These are phyloP conservation scores for Tenebrio molitor DNA, from an alignment of 1,140 invertebrate genomes.

Conservation along the genomic window DNA sequence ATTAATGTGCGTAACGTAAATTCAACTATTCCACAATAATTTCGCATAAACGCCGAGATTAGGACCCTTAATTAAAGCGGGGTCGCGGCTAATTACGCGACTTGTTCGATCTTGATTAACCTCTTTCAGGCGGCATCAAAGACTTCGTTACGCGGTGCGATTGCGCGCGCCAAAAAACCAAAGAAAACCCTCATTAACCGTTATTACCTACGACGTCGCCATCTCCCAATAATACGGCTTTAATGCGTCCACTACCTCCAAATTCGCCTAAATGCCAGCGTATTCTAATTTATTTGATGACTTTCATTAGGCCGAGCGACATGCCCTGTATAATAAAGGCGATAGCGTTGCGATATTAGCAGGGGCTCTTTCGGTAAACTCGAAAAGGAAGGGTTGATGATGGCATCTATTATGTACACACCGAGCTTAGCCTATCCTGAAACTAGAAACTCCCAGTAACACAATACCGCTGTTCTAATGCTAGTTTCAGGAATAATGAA, in stretches of 20 bases:
- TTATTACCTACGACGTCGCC: slow-evolving; percentile 28
- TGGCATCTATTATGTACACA: slow-evolving; percentile 47
- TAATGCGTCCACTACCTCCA: slow-evolving; percentile 3
- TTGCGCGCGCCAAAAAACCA: slow-evolving; percentile 22
- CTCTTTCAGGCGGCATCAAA: slow-evolving; percentile 36
- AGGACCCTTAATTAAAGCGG: slow-evolving; percentile 61
- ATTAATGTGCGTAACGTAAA: slow-evolving; percentile 67
- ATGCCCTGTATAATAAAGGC: slow-evolving; percentile 24
- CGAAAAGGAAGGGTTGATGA: slow-evolving; percentile 39
- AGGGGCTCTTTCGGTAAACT: slow-evolving; percentile 31
- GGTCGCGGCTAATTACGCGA: slow-evolving; percentile 58
- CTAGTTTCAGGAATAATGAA: slow-evolving; percentile 38
- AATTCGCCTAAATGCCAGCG: slow-evolving; percentile 13
- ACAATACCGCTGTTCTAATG: slow-evolving; percentile 41
- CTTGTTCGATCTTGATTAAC: slow-evolving; percentile 58
- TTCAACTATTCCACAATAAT: slow-evolving; percentile 67
- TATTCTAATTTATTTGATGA: slow-evolving; percentile 39
- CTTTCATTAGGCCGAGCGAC: slow-evolving; percentile 22
- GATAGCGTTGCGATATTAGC: slow-evolving; percentile 34
- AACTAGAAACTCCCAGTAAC: slow-evolving; percentile 44
- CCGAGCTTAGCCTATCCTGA: slow-evolving; percentile 41
- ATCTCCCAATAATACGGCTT: slow-evolving; percentile 23
- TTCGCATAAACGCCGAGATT: slow-evolving; percentile 63
- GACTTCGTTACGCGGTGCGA: slow-evolving; percentile 17
- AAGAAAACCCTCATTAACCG: slow-evolving; percentile 35